phyloP scores from a whole-genome alignment of 2,888 invertebrate genomes.

The Peribatodes rhomboidaria region DNA sequence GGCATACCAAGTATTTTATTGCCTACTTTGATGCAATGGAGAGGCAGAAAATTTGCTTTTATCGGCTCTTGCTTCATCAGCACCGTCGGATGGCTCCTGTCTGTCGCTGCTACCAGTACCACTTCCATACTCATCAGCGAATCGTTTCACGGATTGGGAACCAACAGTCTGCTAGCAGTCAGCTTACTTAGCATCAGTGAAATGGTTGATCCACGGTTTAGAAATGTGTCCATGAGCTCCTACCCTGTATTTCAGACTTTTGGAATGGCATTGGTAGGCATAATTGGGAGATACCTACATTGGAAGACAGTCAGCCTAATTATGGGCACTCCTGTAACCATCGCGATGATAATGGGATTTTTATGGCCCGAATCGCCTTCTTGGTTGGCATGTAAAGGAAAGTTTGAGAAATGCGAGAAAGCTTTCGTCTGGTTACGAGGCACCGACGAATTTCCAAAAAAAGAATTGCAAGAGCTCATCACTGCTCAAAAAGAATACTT shows the following conservation, averaged over 20 bases:
- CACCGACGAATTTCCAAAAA: slow-evolving; percentile 34
- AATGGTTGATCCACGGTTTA: slow-evolving; percentile 46
- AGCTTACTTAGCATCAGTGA: slow-evolving; percentile 47
- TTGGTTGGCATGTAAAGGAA: slow-evolving; percentile 50
- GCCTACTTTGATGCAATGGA: slow-evolving; percentile 49
- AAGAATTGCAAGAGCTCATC: slow-evolving; percentile 44
- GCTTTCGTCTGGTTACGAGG: slow-evolving; percentile 47
- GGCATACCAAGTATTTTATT: slow-evolving; percentile 49
- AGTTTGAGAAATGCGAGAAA: slow-evolving; percentile 44
- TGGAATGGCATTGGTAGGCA: slow-evolving; percentile 40
- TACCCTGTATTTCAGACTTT: slow-evolving; percentile 38
- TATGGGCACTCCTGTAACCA: slow-evolving; percentile 29
- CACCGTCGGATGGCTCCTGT: slow-evolving; percentile 47
- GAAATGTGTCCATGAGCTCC: slow-evolving; percentile 40
- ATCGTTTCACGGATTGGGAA: slow-evolving; percentile 48
- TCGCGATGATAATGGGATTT: slow-evolving; percentile 34
- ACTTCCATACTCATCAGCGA: slow-evolving; percentile 43
- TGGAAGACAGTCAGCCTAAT: slow-evolving; percentile 46
- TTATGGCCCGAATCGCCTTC: slow-evolving; percentile 51
- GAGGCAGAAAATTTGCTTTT: slow-evolving; percentile 48
- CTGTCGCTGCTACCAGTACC: slow-evolving; percentile 30
- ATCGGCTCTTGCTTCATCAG: slow-evolving; percentile 44
- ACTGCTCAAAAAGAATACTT: slow-evolving; percentile 37
- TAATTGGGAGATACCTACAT: slow-evolving; percentile 45
- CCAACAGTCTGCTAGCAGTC: slow-evolving; percentile 42